These are phyloP conservation scores for Podarcis siculus DNA, from an alignment of 2,797 vertebrate species.

Conservation along the genomic window DNA sequence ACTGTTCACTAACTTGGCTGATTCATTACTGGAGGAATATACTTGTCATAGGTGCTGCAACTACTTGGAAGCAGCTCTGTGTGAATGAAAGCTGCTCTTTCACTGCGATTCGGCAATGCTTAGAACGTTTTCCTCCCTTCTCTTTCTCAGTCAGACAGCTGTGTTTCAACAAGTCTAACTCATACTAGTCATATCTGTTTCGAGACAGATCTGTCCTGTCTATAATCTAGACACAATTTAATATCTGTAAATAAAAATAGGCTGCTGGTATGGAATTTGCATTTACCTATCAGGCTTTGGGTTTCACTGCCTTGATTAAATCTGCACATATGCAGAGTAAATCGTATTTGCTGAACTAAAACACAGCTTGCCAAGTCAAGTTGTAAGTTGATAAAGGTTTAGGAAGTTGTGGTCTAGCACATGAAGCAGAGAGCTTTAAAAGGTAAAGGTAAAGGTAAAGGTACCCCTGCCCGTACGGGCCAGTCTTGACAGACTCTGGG, in stretches of 20 bases:
- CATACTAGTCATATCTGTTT: not conserved
- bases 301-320: not conserved
- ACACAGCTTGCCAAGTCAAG: not conserved
- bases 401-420: not conserved
- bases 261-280: not conserved
- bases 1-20: not conserved
- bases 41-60: not conserved
- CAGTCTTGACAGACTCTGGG: no score
- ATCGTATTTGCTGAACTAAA: not conserved
- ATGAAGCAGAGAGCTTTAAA: not conserved
- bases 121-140: not conserved
- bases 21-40: not conserved
- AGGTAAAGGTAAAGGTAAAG: no score
- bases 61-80: not conserved
- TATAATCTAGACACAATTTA: not conserved
- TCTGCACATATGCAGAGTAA: not conserved
- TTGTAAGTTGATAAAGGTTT: not conserved
- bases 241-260: constrained; percentile 7
- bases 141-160: not conserved
- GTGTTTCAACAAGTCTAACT: not conserved
- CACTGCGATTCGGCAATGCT: not conserved
- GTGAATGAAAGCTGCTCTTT: not conserved
- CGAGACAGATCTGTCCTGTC: not conserved
- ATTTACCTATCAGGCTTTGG: not conserved
- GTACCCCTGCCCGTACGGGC: no score